phyloP scores from a whole-genome alignment of 2,113 vertebrate genomes.

The Mormyrus lacerda region DNA sequence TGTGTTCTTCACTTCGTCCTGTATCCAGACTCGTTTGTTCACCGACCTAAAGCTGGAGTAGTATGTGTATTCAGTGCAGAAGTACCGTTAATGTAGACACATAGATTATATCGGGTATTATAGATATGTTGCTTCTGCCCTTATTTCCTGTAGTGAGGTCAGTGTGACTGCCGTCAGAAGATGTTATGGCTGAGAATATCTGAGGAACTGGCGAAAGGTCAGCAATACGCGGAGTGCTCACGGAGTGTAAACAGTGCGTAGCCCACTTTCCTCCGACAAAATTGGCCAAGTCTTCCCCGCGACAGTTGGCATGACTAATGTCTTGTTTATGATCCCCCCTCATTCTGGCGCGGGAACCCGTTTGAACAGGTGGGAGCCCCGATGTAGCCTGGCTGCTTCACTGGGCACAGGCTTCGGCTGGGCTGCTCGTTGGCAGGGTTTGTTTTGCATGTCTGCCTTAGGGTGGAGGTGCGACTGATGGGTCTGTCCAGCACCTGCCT shows the following conservation, averaged over 20 bases:
- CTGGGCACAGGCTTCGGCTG: neutral
- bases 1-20: neutral
- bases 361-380: slow-evolving; percentile 8
- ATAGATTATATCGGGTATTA: neutral
- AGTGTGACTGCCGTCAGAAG: neutral
- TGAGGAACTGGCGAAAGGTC: neutral
- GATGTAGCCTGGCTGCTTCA: neutral
- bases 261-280: neutral
- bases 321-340: neutral
- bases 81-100: neutral
- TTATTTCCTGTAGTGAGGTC: neutral
- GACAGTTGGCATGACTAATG: neutral
- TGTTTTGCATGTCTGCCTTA: neutral
- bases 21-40: neutral
- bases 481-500: neutral
- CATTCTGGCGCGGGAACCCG: neutral
- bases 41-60: neutral
- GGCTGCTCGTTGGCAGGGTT: neutral
- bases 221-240: neutral
- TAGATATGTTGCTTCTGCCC: neutral
- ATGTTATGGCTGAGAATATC: slow-evolving; percentile 4
- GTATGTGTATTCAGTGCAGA: neutral
- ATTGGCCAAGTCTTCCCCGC: neutral
- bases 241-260: neutral
- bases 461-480: neutral